Evolutionary conservation across 2,888 invertebrate genomes (phyloP).

Genomic region (Ophion slaviceki): DNA sequence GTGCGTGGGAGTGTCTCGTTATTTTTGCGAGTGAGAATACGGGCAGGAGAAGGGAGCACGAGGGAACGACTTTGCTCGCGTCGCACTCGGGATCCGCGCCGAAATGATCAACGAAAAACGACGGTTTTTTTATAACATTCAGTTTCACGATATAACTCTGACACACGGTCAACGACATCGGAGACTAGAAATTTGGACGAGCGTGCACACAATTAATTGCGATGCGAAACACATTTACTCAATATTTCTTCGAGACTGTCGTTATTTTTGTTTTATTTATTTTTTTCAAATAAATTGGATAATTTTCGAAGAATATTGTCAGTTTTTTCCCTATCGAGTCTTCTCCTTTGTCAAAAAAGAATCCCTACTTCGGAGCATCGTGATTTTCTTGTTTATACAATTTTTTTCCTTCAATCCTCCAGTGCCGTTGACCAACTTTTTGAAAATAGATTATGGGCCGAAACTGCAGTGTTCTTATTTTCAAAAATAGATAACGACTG

Average conservation of each 20-base stretch:
- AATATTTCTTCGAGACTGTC: neutral
- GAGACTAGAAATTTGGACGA: neutral
- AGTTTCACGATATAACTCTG: neutral
- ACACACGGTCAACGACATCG: neutral
- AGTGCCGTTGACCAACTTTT: neutral
- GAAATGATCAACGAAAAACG: slow-evolving; percentile 1
- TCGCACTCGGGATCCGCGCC: neutral
- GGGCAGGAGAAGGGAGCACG: neutral
- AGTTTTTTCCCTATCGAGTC: neutral
- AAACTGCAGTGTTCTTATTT: slow-evolving; percentile 11
- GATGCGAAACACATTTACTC: neutral
- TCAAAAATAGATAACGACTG: neutral
- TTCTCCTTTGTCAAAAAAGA: too few species aligned
- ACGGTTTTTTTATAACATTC: neutral
- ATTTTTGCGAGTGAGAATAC: slow-evolving; percentile 9
- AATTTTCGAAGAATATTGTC: neutral
- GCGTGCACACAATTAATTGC: neutral
- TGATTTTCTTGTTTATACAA: too few species aligned
- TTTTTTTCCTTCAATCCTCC: neutral
- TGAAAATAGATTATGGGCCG: slow-evolving; percentile 2
- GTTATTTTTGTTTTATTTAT: neutral
- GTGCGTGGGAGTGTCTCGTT: slow-evolving; percentile 15
- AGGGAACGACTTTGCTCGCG: neutral
- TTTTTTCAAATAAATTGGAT: neutral
- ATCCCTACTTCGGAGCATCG: too few species aligned